Base-by-base conservation (phyloP, 2,888 invertebrate genomes). In the Lochmaea crataegi region DNA sequence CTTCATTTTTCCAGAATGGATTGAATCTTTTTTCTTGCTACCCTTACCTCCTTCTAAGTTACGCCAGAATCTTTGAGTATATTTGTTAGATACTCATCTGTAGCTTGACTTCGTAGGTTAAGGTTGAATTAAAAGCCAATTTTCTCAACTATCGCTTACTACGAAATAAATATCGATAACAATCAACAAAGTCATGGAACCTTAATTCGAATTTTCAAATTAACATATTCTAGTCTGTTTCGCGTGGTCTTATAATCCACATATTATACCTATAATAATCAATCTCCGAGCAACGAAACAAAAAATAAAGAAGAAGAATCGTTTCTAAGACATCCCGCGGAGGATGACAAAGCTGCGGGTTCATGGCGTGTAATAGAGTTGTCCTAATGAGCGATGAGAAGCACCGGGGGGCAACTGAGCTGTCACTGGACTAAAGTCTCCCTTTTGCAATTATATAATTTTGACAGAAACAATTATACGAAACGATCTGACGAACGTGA, bases 331-430 rank as follows among this genome's bases (percentile, higher is more conserved):
- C 73, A 69, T 76, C 84, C 82, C 78, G 80, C 80, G 51, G 84
- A 56, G 81, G 63, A 78, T 77, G 79, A 83, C 82, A 82, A 83
- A 82, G 82, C 77, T 67, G 75, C 76, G 79, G 80, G 82, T 81
- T 82, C 82, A 81, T 77, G 76, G 76, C 81, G 78, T 82, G 83
- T 83, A 84, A 84, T 82, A 82, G 84, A 84, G 83, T 83, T 83
- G 83, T 83, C 79, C 83, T 83, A 84, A 84, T 83, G 83, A 83
- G 80, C 82, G 82, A 83, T 83, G 82, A 79, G 78, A 71, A 72
- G 76, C 81, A 41, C 73, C 78, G 72, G 80, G 82, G 78, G 79
- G 82, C 76, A 73, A 71, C 77, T 53, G 75, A 72, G 75, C 80
- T 82, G 82, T 82, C 82, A 81, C 81, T 81, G 75, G 56, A 64